Evolutionary conservation across 2,797 vertebrate species (phyloP), one percentile per base, ranked within the genome.

Genomic region (Capromys pilorides): DNA sequence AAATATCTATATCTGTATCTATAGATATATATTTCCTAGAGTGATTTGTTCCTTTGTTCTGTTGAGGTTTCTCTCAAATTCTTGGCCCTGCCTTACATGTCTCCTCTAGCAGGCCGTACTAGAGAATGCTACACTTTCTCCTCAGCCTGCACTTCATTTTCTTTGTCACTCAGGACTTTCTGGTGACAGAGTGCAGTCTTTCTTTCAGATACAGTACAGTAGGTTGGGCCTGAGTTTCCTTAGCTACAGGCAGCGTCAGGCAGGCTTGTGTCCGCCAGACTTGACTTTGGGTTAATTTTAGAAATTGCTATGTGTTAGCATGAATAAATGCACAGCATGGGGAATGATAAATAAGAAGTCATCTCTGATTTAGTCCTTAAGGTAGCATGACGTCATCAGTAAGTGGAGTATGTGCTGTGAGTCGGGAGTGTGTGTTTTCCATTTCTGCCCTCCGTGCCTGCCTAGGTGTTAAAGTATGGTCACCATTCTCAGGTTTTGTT

Each of bases 201-300:
- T 77, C 77, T 83, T 88, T 71, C 49, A 79, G 45, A 24, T 61
- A 36, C 49, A 61, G 26, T 59, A 69, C 54, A 91, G 19, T 36
- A 77, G 39, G 33, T 24, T 39, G 69, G 71, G 67, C 45, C 33
- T 94, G 54, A 57, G 57, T 75, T 67, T 67, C 86, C 54, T 87
- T 64, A 45, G 24, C 64, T 81, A 83, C 0, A 81, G 36, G 57
- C 54, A 33, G 10, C 21, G 24, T 75, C 51, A 69, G 1, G n/a
- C 10, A 39, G 31, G 41, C 18, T 78, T 87, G n/a, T 39, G 12
- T 11, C 54, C 45, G 24, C 51, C 62, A 22, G 88, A 6, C 54
- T 54, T 84, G 64, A 90, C n/a, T 61, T 93, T 39, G 66, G 62
- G 10, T 90, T 59, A 88, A 66, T 92, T 92, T 90, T 85, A 61